Conservation (phyloP, 2,888 invertebrate genomes). For the Melanostoma scalare region DNA sequence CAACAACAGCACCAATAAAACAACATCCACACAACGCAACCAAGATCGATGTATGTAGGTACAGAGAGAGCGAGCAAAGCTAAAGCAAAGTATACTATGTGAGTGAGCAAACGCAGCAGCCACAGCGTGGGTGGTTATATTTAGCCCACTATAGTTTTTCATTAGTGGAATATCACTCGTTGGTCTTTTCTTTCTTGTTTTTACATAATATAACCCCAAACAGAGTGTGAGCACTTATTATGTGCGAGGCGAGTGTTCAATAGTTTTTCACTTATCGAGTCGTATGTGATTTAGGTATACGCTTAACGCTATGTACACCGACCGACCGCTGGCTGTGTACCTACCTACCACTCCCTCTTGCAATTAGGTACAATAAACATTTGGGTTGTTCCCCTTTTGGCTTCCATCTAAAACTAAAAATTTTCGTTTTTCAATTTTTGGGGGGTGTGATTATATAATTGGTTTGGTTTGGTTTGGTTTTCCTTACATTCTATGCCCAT, state of each 20-base stretch:
- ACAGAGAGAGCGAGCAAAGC: constrained; percentile 11
- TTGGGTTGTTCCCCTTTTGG: constrained; percentile 13
- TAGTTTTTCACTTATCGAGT: constrained; percentile 43
- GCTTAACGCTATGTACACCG: not conserved
- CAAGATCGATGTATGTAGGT: constrained; percentile 17
- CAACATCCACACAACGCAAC: constrained; percentile 23
- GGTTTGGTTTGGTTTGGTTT: constrained; percentile 15
- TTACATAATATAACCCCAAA: constrained; percentile 52
- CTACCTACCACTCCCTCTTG: constrained; percentile 61
- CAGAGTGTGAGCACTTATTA: constrained; percentile 9
- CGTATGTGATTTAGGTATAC: constrained; percentile 5
- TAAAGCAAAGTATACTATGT: constrained; percentile 25
- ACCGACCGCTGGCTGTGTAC: not conserved
- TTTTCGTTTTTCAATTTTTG: constrained; percentile 38
- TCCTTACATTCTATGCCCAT: constrained; percentile 10
- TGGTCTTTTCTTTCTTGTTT: constrained; percentile 39
- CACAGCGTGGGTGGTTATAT: constrained; percentile 69
- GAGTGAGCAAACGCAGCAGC: constrained; percentile 54
- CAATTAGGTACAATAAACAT: constrained; percentile 47
- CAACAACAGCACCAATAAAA: constrained; percentile 20
- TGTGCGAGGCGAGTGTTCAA: constrained; percentile 33
- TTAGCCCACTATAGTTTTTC: constrained; percentile 68
- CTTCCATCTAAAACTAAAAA: constrained; percentile 7
- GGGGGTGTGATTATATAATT: constrained; percentile 58
- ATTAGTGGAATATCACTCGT: constrained; percentile 51